These are phyloP conservation scores for Turritopsis rubra DNA, from an alignment of 30 jellyfish, hydroid and myxozoan species.

Conservation along the genomic window DNA sequence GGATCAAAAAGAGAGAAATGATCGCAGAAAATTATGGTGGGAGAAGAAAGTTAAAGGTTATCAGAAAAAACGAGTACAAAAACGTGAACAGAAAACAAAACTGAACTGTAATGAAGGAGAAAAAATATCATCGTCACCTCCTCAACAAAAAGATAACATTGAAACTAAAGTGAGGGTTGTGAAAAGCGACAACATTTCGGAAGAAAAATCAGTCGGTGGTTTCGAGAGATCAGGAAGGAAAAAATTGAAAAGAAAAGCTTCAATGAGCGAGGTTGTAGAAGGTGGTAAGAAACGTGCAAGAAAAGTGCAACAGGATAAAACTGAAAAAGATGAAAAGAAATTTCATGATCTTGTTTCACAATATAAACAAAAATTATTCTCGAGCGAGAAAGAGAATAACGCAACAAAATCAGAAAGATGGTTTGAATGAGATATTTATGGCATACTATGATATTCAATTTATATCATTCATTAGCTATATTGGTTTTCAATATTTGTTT, in stretches of 20 bases:
- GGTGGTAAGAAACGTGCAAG: background rate
- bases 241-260: background rate
- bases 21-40: conserved; percentile 6
- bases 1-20: background rate
- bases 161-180: background rate
- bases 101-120: background rate
- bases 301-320: background rate
- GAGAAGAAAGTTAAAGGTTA: background rate
- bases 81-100: conserved; percentile 13
- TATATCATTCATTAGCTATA: too few relatives aligned
- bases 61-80: conserved; percentile 9
- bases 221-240: background rate
- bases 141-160: background rate
- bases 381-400: background rate
- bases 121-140: background rate
- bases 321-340: background rate
- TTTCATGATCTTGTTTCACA: background rate
- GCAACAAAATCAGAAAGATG: conserved; percentile 29
- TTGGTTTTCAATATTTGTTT: too few relatives aligned
- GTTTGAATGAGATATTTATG: conserved; percentile 42
- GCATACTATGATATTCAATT: too few relatives aligned
- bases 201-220: background rate
- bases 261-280: background rate
- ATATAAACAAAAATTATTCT: background rate
- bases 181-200: background rate